Conservation (phyloP, 2,888 invertebrate genomes). For the Urechis unicinctus region DNA sequence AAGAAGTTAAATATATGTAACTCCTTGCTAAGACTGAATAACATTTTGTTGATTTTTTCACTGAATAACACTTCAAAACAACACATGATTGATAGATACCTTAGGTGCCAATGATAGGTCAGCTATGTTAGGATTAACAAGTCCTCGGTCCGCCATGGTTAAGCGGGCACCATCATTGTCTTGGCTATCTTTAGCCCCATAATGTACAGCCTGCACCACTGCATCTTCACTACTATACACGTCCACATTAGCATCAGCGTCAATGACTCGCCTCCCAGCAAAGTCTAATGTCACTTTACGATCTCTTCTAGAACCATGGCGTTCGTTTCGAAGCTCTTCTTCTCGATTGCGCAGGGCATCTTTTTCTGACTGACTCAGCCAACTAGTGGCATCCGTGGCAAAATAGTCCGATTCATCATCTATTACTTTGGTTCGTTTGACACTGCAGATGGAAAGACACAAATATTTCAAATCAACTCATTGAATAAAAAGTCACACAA, state of each 20-base stretch:
- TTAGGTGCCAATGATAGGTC: too few species aligned
- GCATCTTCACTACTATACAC: slow-evolving; percentile 50
- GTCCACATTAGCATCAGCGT: slow-evolving; percentile 48
- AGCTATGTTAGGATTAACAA: slow-evolving; percentile 34
- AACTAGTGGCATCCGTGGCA: slow-evolving; percentile 65
- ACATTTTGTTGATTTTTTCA: too few species aligned
- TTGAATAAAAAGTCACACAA: too few species aligned
- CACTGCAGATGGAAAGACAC: slow-evolving; percentile 53
- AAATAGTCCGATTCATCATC: slow-evolving; percentile 96
- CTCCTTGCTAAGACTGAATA: background rate
- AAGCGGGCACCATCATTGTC: background rate
- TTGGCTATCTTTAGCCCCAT: slow-evolving; percentile 23
- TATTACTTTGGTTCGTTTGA: slow-evolving; percentile 67
- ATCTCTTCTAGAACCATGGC: slow-evolving; percentile 63
- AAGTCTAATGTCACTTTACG: slow-evolving; percentile 74
- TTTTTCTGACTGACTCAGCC: slow-evolving; percentile 70
- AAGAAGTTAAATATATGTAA: too few species aligned
- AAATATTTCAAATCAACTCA: background rate
- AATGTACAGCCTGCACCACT: slow-evolving; percentile 38
- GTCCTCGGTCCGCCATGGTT: too few species aligned
- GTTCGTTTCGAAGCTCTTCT: slow-evolving; percentile 62
- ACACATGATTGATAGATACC: too few species aligned
- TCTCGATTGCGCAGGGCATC: slow-evolving; percentile 64
- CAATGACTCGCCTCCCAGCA: slow-evolving; percentile 54
- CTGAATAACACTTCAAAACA: too few species aligned